Percentiles rank a stretch among this genome's conserved stretches.
Conservation (phyloP, 2,888 invertebrate genomes). For the Oscheius onirici region DNA sequence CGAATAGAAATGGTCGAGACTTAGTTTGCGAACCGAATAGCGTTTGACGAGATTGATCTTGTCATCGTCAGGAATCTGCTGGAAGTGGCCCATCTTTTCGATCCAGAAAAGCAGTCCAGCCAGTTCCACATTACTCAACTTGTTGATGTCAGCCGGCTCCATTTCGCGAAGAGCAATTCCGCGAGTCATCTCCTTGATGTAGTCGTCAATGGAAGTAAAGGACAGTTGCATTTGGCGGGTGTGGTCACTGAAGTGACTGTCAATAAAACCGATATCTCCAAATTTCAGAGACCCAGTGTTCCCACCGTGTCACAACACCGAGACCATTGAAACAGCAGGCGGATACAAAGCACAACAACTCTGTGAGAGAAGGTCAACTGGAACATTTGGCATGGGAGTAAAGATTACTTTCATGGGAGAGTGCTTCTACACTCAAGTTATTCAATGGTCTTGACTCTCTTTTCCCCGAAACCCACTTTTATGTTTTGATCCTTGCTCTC, state of each 20-base stretch:
- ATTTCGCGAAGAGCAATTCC: slow-evolving; percentile 51
- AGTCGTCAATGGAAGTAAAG: slow-evolving; percentile 56
- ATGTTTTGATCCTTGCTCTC: too few relatives aligned
- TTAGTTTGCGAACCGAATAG: slow-evolving; percentile 65
- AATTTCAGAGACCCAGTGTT: too few relatives aligned
- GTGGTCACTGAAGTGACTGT: slow-evolving; percentile 64
- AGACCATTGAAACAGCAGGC: slow-evolving; percentile 28
- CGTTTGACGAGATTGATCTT: slow-evolving; percentile 53
- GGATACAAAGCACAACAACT: too few relatives aligned
- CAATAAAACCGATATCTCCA: too few relatives aligned
- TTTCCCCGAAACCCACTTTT: too few relatives aligned
- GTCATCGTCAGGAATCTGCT: slow-evolving; percentile 49
- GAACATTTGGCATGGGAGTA: too few relatives aligned
- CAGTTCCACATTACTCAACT: slow-evolving; percentile 61
- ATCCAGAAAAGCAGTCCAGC: slow-evolving; percentile 68
- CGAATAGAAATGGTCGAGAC: slow-evolving; percentile 66
- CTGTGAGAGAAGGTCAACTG: too few relatives aligned
- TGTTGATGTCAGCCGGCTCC: slow-evolving; percentile 62
- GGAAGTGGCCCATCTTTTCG: slow-evolving; percentile 62
- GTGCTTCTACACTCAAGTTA: too few relatives aligned
- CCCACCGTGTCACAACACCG: slow-evolving; percentile 35
- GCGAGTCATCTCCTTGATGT: slow-evolving; percentile 46
- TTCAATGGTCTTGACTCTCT: too few relatives aligned
- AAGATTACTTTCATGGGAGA: too few relatives aligned
- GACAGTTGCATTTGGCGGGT: slow-evolving; percentile 60